Evolutionary conservation across 2,113 vertebrate genomes (phyloP).

Genomic region (Vireo altiloquus): DNA sequence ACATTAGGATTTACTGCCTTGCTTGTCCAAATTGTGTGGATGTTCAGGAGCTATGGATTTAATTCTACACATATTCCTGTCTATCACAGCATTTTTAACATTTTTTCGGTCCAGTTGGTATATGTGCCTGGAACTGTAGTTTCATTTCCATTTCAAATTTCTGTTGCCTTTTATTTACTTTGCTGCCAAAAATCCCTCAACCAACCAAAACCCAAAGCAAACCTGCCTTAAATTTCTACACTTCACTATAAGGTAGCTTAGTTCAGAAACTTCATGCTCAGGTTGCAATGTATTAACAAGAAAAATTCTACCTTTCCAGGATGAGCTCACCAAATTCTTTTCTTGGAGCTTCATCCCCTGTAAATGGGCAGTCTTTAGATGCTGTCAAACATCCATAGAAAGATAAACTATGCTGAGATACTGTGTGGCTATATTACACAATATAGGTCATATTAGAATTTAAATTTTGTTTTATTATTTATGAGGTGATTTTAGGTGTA

Average conservation of each 20-base stretch:
- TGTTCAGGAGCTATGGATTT: background rate
- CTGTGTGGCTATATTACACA: background rate
- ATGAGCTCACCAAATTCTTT: background rate
- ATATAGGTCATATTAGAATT: background rate
- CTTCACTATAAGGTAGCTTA: background rate
- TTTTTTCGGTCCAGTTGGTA: background rate
- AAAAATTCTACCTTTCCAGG: background rate
- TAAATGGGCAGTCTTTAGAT: background rate
- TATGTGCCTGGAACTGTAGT: background rate
- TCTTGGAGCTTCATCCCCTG: background rate
- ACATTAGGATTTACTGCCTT: background rate
- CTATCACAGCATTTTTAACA: background rate
- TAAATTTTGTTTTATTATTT: background rate
- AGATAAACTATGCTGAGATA: background rate
- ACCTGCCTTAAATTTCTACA: background rate
- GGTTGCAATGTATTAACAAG: background rate
- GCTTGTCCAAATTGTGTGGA: background rate
- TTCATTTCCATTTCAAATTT: background rate
- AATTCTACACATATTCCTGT: background rate
- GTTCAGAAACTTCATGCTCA: background rate
- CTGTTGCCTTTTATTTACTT: background rate
- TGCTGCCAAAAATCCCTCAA: background rate
- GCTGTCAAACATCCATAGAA: background rate
- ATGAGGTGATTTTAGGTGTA: background rate
- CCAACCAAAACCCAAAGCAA: background rate